phyloP scores from a whole-genome alignment of 1,140 invertebrate genomes.

The Aricia agestis region DNA sequence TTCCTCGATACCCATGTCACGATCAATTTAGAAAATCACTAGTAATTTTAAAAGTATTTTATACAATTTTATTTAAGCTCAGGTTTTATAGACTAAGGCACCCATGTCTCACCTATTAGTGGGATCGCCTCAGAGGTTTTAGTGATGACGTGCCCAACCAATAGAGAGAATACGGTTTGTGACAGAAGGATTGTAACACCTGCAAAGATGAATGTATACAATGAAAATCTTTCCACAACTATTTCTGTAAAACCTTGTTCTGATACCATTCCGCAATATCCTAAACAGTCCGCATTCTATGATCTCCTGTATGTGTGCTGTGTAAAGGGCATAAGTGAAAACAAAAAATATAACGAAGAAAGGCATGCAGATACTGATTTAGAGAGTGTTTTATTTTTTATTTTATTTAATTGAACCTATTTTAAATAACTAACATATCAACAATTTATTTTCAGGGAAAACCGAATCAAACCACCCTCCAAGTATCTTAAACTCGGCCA shows the following conservation, averaged over 20 bases:
- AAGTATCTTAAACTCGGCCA: constrained; percentile 53
- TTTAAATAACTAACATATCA: constrained; percentile 18
- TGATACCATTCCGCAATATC: constrained; percentile 21
- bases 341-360: constrained; percentile 63
- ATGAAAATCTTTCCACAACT: constrained; percentile 47
- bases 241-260: constrained; percentile 33
- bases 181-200: constrained; percentile 99
- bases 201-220: constrained; percentile 82
- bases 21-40: constrained; percentile 23
- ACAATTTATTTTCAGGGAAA: constrained; percentile 18
- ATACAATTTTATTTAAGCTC: constrained; percentile 23
- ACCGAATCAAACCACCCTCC: constrained; percentile 57
- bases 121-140: constrained; percentile 98
- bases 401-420: constrained; percentile 23
- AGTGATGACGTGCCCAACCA: constrained; percentile 97
- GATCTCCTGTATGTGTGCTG: constrained; percentile 60
- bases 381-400: constrained; percentile 38
- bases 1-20: constrained; percentile 27
- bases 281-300: constrained; percentile 22
- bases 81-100: constrained; percentile 35
- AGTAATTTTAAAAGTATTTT: constrained; percentile 14
- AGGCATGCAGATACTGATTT: constrained; percentile 65
- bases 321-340: constrained; percentile 68
- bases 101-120: constrained; percentile 90
- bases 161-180: constrained; percentile 98